Conservation (phyloP, 2,888 invertebrate genomes). For the Cosmia pyralina region DNA sequence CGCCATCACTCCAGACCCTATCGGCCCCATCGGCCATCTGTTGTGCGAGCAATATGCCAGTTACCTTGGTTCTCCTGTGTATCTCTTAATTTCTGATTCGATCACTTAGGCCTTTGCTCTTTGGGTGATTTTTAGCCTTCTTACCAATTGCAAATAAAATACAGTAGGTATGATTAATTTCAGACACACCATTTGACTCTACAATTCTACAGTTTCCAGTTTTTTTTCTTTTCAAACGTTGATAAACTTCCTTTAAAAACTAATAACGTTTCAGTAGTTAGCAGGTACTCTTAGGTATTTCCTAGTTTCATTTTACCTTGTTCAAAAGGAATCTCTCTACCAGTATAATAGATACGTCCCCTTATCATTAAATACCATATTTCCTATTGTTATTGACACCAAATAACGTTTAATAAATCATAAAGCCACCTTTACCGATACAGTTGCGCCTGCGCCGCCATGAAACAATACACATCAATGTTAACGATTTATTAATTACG, state of each 20-base stretch:
- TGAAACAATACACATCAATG: constrained; percentile 82
- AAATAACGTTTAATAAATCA: constrained; percentile 63
- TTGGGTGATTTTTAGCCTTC: too few species aligned
- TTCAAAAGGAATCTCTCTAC: not conserved
- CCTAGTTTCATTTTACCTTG: not conserved
- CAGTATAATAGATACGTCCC: not conserved
- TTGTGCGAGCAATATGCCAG: too few species aligned
- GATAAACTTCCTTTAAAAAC: not conserved
- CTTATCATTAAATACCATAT: not conserved
- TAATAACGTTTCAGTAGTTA: not conserved
- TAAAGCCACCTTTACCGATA: constrained; percentile 61
- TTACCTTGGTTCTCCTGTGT: too few species aligned
- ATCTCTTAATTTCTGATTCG: too few species aligned
- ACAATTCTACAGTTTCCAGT: too few species aligned
- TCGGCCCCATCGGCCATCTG: too few species aligned
- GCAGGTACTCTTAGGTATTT: not conserved
- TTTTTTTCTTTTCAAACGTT: not conserved
- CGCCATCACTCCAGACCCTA: too few species aligned
- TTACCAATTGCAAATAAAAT: not conserved
- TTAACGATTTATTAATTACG: constrained; percentile 88
- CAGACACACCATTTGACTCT: not conserved
- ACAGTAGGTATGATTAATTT: not conserved
- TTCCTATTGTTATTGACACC: constrained; percentile 12
- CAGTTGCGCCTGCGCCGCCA: constrained; percentile 70
- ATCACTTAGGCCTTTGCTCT: too few species aligned